Evolutionary conservation across 2,888 invertebrate genomes (phyloP), one percentile per base, ranked within the genome.

Genomic region (Metalampra italica): DNA sequence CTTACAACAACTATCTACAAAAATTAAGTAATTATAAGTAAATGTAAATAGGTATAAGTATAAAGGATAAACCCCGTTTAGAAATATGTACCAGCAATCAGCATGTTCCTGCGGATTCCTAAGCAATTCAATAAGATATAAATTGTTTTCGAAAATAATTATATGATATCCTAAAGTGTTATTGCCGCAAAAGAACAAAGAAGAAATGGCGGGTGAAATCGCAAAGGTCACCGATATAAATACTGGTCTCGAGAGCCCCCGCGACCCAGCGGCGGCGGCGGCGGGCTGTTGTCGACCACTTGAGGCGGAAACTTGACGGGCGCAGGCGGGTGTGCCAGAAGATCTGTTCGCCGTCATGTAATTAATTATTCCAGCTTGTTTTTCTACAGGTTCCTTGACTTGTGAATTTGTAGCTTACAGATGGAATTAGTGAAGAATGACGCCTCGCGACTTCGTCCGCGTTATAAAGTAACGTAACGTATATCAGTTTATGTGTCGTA

Each of bases 291-390:
- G 64, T 75, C 34, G 60, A 67, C 44, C 65, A 70, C 49, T 45
- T 81, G 47, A 69, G 63, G 46, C 47, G 48, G 29, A 54, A 68
- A 47, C 55, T 75, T 4, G 62, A 65, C 7, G 48, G 46, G 7
- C 50, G 14, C 46, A 52, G 9, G 60, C 73, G 0, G 51, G 57
- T 7, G 54, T 82, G 7, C 77, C 82, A 1, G 74, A 71, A 42
- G 59, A 80, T 43, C 46, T 82, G n/a, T 63, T 76, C 3, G 50
- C 48, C 11, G 63, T 67, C 41, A 50, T 77, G 84, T 84, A 55
- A 68, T 70, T 54, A 46, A 8, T 32, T 38, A 32, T 9, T 22
- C 43, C 12, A 38, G 29, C 8, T 41, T 29, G 41, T 29, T 41
- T 29, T 11, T 8, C 9, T 8, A 41, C 13, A 13, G 12, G 9